Percentiles rank a stretch among this genome's conserved stretches.
Conservation (phyloP, 2,797 vertebrate species). For the Pipistrellus nathusii region DNA sequence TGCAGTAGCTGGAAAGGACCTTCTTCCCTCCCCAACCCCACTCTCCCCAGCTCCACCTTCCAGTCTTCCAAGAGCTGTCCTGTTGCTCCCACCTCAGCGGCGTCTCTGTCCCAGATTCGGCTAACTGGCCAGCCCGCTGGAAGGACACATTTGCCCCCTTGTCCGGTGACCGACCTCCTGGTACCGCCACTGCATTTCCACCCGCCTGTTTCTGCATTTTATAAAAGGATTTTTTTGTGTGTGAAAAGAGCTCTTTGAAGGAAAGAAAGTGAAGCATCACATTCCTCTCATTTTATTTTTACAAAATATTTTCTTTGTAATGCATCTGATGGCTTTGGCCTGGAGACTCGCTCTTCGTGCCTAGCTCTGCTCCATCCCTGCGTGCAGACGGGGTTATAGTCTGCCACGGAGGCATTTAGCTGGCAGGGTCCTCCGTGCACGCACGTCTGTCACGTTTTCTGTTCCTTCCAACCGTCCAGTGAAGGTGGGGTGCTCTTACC, state of each 20-base stretch:
- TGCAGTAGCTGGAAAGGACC: background rate
- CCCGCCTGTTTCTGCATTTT: slow-evolving; percentile 36
- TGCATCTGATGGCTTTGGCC: slow-evolving; percentile 58
- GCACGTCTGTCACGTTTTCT: background rate
- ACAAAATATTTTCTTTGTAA: slow-evolving; percentile 80
- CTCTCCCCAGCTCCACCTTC: background rate
- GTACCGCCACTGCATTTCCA: slow-evolving; percentile 9
- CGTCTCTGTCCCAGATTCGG: slow-evolving; percentile 11
- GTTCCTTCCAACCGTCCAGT: background rate
- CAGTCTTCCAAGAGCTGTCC: background rate
- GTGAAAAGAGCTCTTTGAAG: slow-evolving; percentile 60
- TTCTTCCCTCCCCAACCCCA: background rate
- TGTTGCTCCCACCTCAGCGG: background rate
- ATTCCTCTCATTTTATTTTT: slow-evolving; percentile 69
- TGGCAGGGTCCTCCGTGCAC: background rate
- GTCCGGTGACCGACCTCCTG: slow-evolving; percentile 6
- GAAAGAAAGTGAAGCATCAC: slow-evolving; percentile 46
- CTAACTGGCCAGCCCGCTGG: slow-evolving; percentile 4
- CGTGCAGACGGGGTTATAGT: background rate
- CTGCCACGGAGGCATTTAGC: background rate
- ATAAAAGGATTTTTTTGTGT: slow-evolving; percentile 37
- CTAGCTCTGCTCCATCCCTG: background rate
- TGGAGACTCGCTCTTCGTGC: background rate
- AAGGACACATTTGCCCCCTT: background rate
- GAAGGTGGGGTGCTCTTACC: background rate